Base-by-base conservation (phyloP, 2,797 vertebrate genomes). In the Crenichthys baileyi region DNA sequence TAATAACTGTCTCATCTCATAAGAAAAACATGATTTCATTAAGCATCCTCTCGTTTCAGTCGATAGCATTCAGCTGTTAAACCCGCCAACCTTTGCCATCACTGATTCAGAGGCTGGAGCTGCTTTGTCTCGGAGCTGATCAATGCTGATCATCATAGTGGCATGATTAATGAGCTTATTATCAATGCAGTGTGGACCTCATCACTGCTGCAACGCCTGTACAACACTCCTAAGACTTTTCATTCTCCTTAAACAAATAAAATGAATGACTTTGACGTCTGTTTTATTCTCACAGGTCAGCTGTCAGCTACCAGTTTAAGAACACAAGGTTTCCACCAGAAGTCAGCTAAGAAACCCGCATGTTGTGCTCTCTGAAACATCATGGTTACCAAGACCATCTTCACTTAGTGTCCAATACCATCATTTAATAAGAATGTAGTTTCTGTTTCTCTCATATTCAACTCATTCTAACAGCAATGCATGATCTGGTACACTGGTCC, bases 131-230 rank as follows among this genome's bases (percentile, higher is more conserved):
- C 84, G 0, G 72, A 85, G 70, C 90, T 90, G 95, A 94, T 95
- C 94, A 92, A 93, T 96, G 94, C 78, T 94, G 92, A 93, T 92
- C 91, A 95, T 96, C 93, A 94, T 92, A 91, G 88, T 6, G 92
- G 86, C 88, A 88, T 95, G 95, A 95, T 94, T 93, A 94, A 95
- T 93, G 82, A 88, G 88, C 94, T 94, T 92, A 93, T 95, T 94
- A 94, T 93, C 81, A 86, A 80, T 75, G 56, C 77, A 77, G 81
- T 88, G 84, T 83, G 58, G 58, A 61, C 58, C 26, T 90, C 84
- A 88, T 90, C 78, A 79, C 83, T 51, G 71, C 79, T 4, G n/a
- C 75, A 9, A 12, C 26, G 26, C 58, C 46, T 48, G 46, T 48
- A 12, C 2, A 48, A 48, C 46, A 9, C 46, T 48, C 46, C 2